Evolutionary conservation across 2,113 vertebrate species (phyloP).

Genomic region (Dipodomys ordii): DNA sequence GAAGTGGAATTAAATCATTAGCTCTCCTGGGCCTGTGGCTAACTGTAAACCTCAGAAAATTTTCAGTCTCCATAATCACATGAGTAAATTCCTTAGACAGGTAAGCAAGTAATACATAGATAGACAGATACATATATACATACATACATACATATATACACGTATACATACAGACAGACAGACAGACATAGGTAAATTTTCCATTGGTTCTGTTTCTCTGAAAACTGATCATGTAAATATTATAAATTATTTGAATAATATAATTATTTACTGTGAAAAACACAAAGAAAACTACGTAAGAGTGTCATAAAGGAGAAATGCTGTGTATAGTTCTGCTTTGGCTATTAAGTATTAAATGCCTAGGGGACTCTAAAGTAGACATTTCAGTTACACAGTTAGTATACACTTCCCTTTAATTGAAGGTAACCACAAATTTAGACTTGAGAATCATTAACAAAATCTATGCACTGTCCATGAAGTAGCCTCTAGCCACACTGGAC

Average conservation of each 20-base stretch:
- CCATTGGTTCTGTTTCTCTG: background rate
- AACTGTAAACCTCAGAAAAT: background rate
- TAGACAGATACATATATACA: too few species aligned
- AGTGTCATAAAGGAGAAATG: background rate
- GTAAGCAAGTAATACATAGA: too few species aligned
- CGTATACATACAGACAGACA: background rate
- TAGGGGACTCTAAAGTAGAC: background rate
- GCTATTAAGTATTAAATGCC: background rate
- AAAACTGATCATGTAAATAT: background rate
- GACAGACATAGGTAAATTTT: background rate
- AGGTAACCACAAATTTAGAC: background rate
- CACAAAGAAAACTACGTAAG: background rate
- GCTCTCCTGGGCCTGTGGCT: background rate
- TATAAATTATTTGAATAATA: background rate
- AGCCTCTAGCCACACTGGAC: background rate
- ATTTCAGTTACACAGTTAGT: background rate
- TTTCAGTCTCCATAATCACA: background rate
- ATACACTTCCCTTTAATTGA: background rate
- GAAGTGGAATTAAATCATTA: background rate
- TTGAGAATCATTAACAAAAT: background rate
- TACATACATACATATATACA: too few species aligned
- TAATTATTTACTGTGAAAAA: background rate
- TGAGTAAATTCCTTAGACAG: background rate
- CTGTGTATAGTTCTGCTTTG: background rate
- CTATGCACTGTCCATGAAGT: background rate